phyloP scores from a whole-genome alignment of 2,113 vertebrate species.

The Mormyrus iriodes region DNA sequence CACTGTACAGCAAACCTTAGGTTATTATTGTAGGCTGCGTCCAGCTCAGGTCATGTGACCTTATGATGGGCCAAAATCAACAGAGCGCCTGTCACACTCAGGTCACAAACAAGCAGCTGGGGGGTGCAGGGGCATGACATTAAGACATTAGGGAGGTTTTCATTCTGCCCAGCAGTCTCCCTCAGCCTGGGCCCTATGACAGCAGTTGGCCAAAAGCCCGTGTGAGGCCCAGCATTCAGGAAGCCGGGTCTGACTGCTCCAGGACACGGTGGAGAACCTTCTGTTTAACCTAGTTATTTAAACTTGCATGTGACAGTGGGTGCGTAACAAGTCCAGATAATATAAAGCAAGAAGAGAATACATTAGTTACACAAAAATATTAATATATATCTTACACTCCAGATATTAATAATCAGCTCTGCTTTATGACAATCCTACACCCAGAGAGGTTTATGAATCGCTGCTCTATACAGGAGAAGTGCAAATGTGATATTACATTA shows the following conservation, averaged over 20 bases:
- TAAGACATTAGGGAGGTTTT: neutral
- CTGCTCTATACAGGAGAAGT: slow-evolving; percentile 27
- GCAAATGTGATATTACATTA: slow-evolving; percentile 34
- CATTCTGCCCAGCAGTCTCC: neutral
- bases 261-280: slow-evolving; percentile 31
- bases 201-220: neutral
- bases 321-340: slow-evolving; percentile 21
- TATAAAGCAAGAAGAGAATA: slow-evolving; percentile 16
- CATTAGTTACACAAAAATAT: slow-evolving; percentile 26
- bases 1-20: neutral
- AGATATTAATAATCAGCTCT: slow-evolving; percentile 48
- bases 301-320: slow-evolving; percentile 46
- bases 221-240: neutral
- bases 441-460: slow-evolving; percentile 34
- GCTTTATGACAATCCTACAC: slow-evolving; percentile 49
- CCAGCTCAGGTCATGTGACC: neutral
- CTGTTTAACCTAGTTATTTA: slow-evolving; percentile 36
- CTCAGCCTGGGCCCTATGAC: neutral
- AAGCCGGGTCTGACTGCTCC: neutral
- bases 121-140: neutral
- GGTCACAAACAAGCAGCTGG: neutral
- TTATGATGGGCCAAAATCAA: neutral
- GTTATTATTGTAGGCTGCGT: neutral
- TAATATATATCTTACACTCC: slow-evolving; percentile 40
- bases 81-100: neutral